Evolutionary conservation across 2,113 vertebrate species (phyloP).

Genomic region (Emydura subglobosa): DNA sequence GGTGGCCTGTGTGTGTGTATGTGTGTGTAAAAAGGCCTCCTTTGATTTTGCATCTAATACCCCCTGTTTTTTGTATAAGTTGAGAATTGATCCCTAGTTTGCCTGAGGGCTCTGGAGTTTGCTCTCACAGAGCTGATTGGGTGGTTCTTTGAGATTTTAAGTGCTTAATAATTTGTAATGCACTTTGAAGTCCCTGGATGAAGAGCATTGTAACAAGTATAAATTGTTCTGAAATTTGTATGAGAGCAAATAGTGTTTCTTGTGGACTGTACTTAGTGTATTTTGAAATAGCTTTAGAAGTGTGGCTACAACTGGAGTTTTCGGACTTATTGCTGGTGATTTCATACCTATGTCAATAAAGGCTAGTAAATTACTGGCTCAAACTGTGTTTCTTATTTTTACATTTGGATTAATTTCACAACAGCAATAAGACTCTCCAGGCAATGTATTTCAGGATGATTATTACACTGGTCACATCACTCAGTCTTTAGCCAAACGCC

Average conservation of each 20-base stretch:
- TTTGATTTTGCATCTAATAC: background rate
- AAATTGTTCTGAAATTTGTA: background rate
- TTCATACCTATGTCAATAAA: background rate
- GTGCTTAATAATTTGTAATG: background rate
- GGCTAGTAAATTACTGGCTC: background rate
- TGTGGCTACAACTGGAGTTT: background rate
- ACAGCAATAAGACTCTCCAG: background rate
- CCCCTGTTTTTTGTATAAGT: background rate
- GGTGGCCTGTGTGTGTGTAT: rapidly evolving
- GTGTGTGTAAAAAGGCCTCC: rapidly evolving
- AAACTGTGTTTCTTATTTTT: background rate
- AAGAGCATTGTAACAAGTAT: background rate
- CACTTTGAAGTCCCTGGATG: background rate
- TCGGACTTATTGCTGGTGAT: background rate
- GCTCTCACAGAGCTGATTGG: background rate
- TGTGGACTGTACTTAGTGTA: background rate
- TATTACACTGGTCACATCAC: background rate
- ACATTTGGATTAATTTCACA: background rate
- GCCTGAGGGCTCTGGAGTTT: background rate
- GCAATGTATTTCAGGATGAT: background rate
- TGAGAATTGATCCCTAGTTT: background rate
- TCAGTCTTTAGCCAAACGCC: slow-evolving; percentile 5
- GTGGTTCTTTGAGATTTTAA: background rate
- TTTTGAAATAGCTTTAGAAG: background rate
- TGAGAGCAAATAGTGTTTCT: background rate